These are phyloP conservation scores for Holcopasites calliopsidis DNA, from an alignment of 1,140 invertebrate species.

Conservation along the genomic window DNA sequence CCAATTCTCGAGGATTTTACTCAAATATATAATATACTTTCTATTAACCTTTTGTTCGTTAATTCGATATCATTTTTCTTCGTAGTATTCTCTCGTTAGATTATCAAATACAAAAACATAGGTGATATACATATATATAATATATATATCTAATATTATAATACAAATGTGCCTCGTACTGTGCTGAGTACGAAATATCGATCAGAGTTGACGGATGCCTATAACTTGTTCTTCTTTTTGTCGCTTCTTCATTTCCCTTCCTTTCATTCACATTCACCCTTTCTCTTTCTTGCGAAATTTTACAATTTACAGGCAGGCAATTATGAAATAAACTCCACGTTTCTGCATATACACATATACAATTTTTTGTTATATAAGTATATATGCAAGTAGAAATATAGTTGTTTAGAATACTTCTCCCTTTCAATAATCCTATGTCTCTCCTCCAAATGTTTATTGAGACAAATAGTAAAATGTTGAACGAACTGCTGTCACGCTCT, in stretches of 20 bases:
- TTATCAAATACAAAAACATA: slow-evolving; percentile 79
- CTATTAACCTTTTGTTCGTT: slow-evolving; percentile 74
- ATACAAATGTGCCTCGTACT: slow-evolving; percentile 75
- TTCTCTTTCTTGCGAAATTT: slow-evolving; percentile 25
- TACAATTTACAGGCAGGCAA: slow-evolving; percentile 64
- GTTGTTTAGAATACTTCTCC: slow-evolving; percentile 73
- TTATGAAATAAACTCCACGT: background rate
- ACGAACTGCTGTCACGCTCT: slow-evolving; percentile 65
- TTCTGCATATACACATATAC: slow-evolving; percentile 37
- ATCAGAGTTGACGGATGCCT: slow-evolving; percentile 23
- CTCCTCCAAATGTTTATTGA: slow-evolving; percentile 71
- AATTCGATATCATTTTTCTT: slow-evolving; percentile 71
- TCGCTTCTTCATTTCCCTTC: slow-evolving; percentile 34
- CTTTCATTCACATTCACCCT: slow-evolving; percentile 65
- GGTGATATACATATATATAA: slow-evolving; percentile 66
- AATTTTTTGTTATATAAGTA: slow-evolving; percentile 32
- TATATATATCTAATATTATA: slow-evolving; percentile 71
- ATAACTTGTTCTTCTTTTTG: slow-evolving; percentile 1
- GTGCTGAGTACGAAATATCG: slow-evolving; percentile 67
- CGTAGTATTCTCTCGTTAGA: slow-evolving; percentile 64
- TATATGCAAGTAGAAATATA: slow-evolving; percentile 77
- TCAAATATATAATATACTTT: slow-evolving; percentile 79
- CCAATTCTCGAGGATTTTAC: slow-evolving; percentile 75
- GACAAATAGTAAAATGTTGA: slow-evolving; percentile 72
- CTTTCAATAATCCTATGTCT: slow-evolving; percentile 63